Conservation (phyloP, 2,888 invertebrate genomes). For the Therioaphis trifolii region DNA sequence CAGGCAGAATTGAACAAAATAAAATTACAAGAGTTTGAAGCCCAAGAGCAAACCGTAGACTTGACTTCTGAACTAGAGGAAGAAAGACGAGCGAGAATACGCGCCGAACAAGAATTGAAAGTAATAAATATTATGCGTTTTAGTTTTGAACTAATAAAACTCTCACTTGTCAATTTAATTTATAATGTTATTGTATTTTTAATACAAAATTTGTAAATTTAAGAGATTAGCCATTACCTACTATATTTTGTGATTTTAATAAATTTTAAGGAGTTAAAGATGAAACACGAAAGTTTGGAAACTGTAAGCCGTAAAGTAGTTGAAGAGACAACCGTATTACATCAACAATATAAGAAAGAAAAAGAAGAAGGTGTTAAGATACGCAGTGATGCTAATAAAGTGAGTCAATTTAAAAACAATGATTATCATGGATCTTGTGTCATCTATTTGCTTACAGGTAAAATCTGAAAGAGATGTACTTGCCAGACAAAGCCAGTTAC, state of each 20-base stretch:
- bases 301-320: conserved; percentile 76
- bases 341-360: conserved; percentile 75
- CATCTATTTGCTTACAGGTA: conserved; percentile 68
- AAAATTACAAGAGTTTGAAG: conserved; percentile 78
- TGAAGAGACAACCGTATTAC: conserved; percentile 75
- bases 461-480: conserved; percentile 76
- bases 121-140: conserved; percentile 67
- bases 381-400: conserved; percentile 69
- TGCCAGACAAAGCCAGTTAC: conserved; percentile 77
- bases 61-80: conserved; percentile 72
- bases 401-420: conserved; percentile 64
- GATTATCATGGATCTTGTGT: neutral
- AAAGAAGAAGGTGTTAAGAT: conserved; percentile 72
- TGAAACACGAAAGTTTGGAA: conserved; percentile 74
- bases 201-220: too few relatives aligned
- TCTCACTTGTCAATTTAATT: too few relatives aligned
- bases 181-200: too few relatives aligned
- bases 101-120: conserved; percentile 70
- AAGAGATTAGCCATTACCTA: neutral
- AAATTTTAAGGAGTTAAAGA: conserved; percentile 66
- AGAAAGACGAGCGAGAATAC: conserved; percentile 68
- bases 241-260: neutral
- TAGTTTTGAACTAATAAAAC: too few relatives aligned
- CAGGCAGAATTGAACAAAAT: conserved; percentile 77
- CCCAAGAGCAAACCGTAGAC: conserved; percentile 75